Base-by-base conservation (phyloP, 2,888 invertebrate species). In the Papilio elwesi region DNA sequence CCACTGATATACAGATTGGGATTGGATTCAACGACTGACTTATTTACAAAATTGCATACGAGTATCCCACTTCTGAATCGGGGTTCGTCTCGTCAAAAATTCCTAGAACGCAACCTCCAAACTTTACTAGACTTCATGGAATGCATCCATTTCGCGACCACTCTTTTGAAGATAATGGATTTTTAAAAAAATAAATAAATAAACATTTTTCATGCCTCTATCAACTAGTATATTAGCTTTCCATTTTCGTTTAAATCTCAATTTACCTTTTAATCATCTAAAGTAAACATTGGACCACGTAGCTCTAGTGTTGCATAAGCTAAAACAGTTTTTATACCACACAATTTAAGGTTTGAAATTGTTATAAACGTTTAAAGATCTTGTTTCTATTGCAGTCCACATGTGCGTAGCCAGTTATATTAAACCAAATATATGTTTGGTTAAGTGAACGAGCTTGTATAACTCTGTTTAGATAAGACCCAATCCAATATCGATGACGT, bases 231-330 rank as follows among this genome's bases (percentile, higher is more conserved):
- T 15, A 43, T 59, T 59, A 59, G n/a, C 43, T 67, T 47, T 43
- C 15, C 43, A 67, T 67, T 67, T 43, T 53, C 67, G 16, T 43
- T 53, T 68, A 48, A 68, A 68, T 43, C 48, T 15, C 49, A 68
- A 68, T 68, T 68, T 15, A 43, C 38, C 59, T 68, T 68, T 59
- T 68, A 68, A 68, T 57, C 68, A 48, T 68, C 48, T 26, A 57
- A 59, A 59, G 48, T 36, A 59, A 68, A 68, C 38, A 68, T 43
- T 43, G 26, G 51, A 65, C 64, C 57, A 5, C 15, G 36, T 52
- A n/a, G 36, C 26, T n/a, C n/a, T 13, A 36, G 8, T 12, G 2
- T 36, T 51, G 7, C 36, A 13, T 48, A 16, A 36, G 43, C 38
- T 6, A n/a, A 48, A 65, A 51, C 9, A 0, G n/a, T 48, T 1